A percentile compares a stretch with the other conserved stretches of the same genome.
Evolutionary conservation across 2,797 vertebrate species (phyloP).

Genomic region (Manis pentadactyla): DNA sequence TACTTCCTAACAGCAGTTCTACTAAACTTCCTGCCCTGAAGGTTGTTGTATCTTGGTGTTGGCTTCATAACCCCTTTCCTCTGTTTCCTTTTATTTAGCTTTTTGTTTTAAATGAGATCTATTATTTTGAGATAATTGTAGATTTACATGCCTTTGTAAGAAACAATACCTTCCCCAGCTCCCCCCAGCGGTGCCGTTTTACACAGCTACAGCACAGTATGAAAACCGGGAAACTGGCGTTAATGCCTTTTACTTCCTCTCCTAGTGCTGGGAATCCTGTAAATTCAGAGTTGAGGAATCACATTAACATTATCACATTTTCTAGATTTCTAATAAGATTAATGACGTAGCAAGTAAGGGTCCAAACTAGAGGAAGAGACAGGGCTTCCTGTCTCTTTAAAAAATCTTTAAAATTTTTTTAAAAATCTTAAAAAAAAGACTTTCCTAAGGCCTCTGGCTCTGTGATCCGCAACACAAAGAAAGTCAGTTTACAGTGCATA

Average conservation of each 20-base stretch:
- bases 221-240: background rate
- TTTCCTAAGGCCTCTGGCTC: conserved; percentile 16
- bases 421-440: background rate
- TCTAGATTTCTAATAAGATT: conserved; percentile 53
- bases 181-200: background rate
- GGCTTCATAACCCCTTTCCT: background rate
- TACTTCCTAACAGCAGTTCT: background rate
- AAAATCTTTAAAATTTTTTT: no score
- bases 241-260: background rate
- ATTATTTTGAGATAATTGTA: background rate
- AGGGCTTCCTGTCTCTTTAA: background rate
- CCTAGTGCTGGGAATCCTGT: background rate
- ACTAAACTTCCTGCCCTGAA: background rate
- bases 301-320: background rate
- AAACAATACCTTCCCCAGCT: background rate
- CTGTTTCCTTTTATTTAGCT: background rate
- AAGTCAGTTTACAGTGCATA: conserved; percentile 90
- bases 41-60: background rate
- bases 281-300: background rate
- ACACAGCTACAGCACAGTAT: background rate
- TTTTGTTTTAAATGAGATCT: background rate
- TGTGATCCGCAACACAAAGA: background rate
- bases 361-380: conserved; percentile 19
- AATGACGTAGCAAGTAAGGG: background rate
- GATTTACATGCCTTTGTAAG: background rate